These are phyloP conservation scores for Cataglyphis rosenhaueri DNA, from an alignment of 2,888 invertebrate species.

Conservation along the genomic window DNA sequence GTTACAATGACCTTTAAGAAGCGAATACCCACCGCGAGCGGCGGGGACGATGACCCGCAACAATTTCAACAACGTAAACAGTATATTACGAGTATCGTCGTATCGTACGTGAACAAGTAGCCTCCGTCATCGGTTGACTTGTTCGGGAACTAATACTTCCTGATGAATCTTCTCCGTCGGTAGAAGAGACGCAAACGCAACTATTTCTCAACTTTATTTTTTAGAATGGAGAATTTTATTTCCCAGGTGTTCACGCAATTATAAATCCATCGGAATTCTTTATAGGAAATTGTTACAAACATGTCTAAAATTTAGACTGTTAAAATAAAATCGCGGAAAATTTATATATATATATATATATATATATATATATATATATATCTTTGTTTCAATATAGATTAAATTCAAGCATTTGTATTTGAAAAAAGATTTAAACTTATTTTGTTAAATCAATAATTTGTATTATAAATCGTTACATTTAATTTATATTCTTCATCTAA, in stretches of 20 bases:
- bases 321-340: neutral
- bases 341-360: neutral
- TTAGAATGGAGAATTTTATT: neutral
- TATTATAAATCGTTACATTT: conserved; percentile 3
- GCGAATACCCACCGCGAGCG: conserved; percentile 45
- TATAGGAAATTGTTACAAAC: neutral
- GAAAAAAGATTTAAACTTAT: neutral
- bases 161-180: conserved; percentile 31
- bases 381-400: neutral
- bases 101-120: neutral
- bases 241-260: neutral
- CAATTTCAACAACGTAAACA: conserved; percentile 70
- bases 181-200: conserved; percentile 13
- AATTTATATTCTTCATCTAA: neutral
- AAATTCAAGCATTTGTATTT: neutral
- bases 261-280: neutral
- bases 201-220: neutral
- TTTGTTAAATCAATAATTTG: neutral
- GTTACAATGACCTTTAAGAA: conserved; percentile 69
- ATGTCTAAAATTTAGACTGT: neutral
- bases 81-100: conserved; percentile 8
- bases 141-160: conserved; percentile 22
- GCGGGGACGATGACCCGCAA: conserved; percentile 67
- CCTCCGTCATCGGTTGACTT: conserved; percentile 47
- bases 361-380: neutral